Evolutionary conservation across 2,888 invertebrate species (phyloP).

Genomic region (Drosophila aldrichi): DNA sequence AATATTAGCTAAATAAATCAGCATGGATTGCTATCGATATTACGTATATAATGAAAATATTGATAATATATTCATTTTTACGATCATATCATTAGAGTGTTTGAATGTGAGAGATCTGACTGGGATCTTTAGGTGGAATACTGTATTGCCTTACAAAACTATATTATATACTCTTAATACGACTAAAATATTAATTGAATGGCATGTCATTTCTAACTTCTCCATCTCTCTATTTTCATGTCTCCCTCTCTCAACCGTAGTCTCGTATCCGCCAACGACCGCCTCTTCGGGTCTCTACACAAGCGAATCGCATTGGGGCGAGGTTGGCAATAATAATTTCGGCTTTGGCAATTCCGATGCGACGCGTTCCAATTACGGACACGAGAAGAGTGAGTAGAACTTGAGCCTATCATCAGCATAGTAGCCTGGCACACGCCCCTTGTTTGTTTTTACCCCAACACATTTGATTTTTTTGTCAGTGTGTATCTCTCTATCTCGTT

Average conservation of each 20-base stretch:
- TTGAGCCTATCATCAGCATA: conserved; percentile 9
- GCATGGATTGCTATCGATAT: not conserved
- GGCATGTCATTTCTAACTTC: not conserved
- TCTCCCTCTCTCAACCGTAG: conserved; percentile 48
- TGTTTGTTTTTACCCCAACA: conserved; percentile 24
- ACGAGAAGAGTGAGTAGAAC: conserved; percentile 83
- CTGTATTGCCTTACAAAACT: too few relatives aligned
- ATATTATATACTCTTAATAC: not conserved
- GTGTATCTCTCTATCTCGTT: conserved; percentile 1
- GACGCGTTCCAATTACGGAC: conserved; percentile 72
- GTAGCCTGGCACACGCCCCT: conserved; percentile 33
- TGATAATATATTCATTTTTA: too few relatives aligned
- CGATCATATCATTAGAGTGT: too few relatives aligned
- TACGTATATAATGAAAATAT: too few relatives aligned
- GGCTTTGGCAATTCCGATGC: conserved; percentile 75
- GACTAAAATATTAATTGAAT: not conserved
- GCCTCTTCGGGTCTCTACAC: conserved; percentile 72
- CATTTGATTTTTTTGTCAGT: conserved; percentile 5
- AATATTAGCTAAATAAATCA: not conserved
- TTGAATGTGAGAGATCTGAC: too few relatives aligned
- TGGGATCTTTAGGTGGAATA: too few relatives aligned
- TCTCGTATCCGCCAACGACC: conserved; percentile 84
- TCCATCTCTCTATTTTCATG: not conserved
- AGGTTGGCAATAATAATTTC: conserved; percentile 60
- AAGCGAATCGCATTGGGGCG: conserved; percentile 82